phyloP scores from a whole-genome alignment of 2,797 vertebrate species.

The Aphelocoma californica region DNA sequence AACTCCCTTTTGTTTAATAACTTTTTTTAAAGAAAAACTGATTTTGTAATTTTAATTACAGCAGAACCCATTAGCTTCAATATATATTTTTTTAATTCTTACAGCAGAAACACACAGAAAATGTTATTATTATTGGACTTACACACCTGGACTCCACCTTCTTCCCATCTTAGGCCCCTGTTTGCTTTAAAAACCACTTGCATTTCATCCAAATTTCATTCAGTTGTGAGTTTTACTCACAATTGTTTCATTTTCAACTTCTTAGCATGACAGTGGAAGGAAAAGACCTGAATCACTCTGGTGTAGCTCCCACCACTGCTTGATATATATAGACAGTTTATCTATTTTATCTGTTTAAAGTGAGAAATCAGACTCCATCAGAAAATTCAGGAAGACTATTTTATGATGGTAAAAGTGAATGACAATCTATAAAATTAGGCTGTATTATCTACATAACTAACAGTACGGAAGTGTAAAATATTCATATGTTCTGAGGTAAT shows the following conservation, averaged over 20 bases:
- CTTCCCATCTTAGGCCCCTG: not conserved
- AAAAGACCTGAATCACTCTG: not conserved
- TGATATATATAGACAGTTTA: not conserved
- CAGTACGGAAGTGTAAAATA: not conserved
- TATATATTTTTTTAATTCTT: not conserved
- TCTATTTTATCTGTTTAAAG: not conserved
- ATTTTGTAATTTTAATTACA: not conserved
- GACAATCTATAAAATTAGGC: not conserved
- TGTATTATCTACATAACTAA: not conserved
- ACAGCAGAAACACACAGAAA: not conserved
- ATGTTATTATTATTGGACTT: not conserved
- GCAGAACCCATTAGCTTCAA: not conserved
- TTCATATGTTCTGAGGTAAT: not conserved
- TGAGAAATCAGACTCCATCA: not conserved
- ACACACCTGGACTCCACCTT: not conserved
- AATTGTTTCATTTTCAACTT: not conserved
- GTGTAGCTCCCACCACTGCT: not conserved
- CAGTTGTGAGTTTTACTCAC: not conserved
- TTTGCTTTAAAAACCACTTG: not conserved
- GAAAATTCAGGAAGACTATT: not conserved
- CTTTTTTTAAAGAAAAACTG: not conserved
- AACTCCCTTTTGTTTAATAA: not conserved
- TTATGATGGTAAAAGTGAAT: not conserved
- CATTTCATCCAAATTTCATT: not conserved
- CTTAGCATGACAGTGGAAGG: not conserved